phyloP scores from a whole-genome alignment of 1,140 invertebrate genomes.

The Phthorimaea operculella region DNA sequence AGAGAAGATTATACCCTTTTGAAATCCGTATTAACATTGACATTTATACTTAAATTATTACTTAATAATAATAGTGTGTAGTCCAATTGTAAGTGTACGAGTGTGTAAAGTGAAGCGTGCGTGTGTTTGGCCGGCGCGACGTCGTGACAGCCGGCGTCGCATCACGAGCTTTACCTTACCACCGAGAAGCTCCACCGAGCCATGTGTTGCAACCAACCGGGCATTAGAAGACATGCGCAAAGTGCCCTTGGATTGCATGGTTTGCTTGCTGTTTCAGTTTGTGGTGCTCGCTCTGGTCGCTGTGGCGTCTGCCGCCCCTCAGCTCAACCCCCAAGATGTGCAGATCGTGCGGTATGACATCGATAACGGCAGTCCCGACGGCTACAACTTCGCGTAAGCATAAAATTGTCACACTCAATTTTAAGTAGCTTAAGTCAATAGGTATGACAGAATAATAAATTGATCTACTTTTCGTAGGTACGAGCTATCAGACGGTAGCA shows the following conservation, averaged over 20 bases:
- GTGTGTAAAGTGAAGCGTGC: slow-evolving; percentile 19
- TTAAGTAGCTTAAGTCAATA: not conserved
- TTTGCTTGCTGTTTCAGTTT: slow-evolving; percentile 42
- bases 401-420: not conserved
- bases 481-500: slow-evolving; percentile 51
- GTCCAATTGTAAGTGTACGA: slow-evolving; percentile 39
- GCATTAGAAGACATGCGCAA: slow-evolving; percentile 45
- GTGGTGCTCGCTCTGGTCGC: slow-evolving; percentile 36
- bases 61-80: slow-evolving; percentile 37
- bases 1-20: slow-evolving; percentile 29
- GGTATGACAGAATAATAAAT: not conserved
- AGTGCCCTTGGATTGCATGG: slow-evolving; percentile 10
- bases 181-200: slow-evolving; percentile 28
- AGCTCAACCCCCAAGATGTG: slow-evolving; percentile 50
- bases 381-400: slow-evolving; percentile 60
- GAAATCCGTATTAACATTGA: slow-evolving; percentile 52
- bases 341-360: slow-evolving; percentile 62
- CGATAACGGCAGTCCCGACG: slow-evolving; percentile 43
- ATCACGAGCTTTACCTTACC: slow-evolving; percentile 29
- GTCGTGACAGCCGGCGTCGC: slow-evolving; percentile 7
- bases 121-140: slow-evolving; percentile 8
- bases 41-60: slow-evolving; percentile 43
- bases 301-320: slow-evolving; percentile 41
- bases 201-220: slow-evolving; percentile 43
- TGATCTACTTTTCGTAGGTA: slow-evolving; percentile 31